Base-by-base conservation (phyloP, 2,797 vertebrate genomes). In the Trachurus trachurus region DNA sequence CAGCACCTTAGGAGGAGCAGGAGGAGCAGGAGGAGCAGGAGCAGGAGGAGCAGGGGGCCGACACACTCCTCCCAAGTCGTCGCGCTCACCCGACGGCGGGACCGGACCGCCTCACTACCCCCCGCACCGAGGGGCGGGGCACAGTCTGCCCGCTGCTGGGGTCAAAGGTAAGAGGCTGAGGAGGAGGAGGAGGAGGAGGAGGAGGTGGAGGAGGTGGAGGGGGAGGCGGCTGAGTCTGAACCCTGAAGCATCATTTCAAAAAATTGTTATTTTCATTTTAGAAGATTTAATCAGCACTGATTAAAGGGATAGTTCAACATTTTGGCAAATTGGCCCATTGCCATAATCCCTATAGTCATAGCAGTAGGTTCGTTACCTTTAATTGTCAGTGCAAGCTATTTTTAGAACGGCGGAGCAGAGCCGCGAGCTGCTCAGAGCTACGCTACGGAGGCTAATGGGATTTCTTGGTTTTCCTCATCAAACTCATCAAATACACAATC, bases 61-160 rank as follows among this genome's bases (percentile, higher is more conserved):
- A 5, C 96, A 97, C 78, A 95, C 95, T 60, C 97, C 96, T 7
- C 96, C 97, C 73, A 95, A 95, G 78, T 88, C 93, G 15, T 95
- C 96, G 0, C 97, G 96, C 9, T 98, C 97, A 34, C 97, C 97
- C 0, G 97, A 98, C 2, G 96, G 95, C 0, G 94, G 93, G 9
- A 86, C 76, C 1, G 90, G 84, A 1, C 92, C 89, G 0, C 92
- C 90, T 66, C 93, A 92, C 75, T 92, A 83, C 81, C 88, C 92
- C 0, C 78, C 84, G 1, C 93, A 94, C 84, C 62, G 70, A 89
- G 72, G 89, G 74, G 78, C 95, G 89, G 92, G 90, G 85, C 89
- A 76, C 93, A 78, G 94, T 89, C 61, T 90, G 86, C 73, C 88
- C 92, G 12, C 95, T 88, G 76, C 93, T 70, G 34, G 80, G 89